Conservation (phyloP, 37 sponge, comb jelly and placozoan genomes). For the Axinella damicornis region DNA sequence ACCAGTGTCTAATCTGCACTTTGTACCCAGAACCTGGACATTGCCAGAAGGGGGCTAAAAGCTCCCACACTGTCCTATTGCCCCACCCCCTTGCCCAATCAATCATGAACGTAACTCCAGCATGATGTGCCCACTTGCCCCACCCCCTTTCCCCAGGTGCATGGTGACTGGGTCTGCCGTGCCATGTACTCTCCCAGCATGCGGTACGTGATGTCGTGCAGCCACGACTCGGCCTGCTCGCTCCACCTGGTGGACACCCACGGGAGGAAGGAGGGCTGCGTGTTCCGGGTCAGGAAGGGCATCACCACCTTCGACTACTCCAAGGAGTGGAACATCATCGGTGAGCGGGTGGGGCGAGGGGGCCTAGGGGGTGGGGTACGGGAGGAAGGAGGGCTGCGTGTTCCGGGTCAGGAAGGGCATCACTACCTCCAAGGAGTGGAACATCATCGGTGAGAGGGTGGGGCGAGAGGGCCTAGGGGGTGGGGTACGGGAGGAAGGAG, state of each 20-base stretch:
- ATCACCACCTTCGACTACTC: slow-evolving; percentile 90
- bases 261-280: slow-evolving; percentile 32
- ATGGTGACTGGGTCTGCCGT: slow-evolving; percentile 87
- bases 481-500: too few species aligned
- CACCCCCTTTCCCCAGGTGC: slow-evolving; percentile 46
- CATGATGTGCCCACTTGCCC: too few species aligned
- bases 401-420: slow-evolving; percentile 88
- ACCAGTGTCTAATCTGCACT: too few species aligned
- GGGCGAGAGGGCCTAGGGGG: too few species aligned
- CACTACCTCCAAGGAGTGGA: slow-evolving; percentile 77
- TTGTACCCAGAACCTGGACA: too few species aligned
- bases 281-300: slow-evolving; percentile 85
- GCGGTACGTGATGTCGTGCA: slow-evolving; percentile 80
- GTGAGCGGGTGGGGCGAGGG: slow-evolving; percentile 43
- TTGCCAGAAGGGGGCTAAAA: too few species aligned
- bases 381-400: slow-evolving; percentile 22
- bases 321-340: slow-evolving; percentile 84
- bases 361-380: too few species aligned
- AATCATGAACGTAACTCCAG: too few species aligned
- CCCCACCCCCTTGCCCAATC: too few species aligned
- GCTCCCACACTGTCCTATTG: too few species aligned
- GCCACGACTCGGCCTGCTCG: slow-evolving; percentile 75
- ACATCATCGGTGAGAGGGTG: slow-evolving; percentile 74
- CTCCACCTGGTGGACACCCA: slow-evolving; percentile 66
- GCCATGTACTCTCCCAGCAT: slow-evolving; percentile 80